These are phyloP conservation scores for Plebejus argus DNA, from an alignment of 2,888 invertebrate genomes.

Conservation along the genomic window DNA sequence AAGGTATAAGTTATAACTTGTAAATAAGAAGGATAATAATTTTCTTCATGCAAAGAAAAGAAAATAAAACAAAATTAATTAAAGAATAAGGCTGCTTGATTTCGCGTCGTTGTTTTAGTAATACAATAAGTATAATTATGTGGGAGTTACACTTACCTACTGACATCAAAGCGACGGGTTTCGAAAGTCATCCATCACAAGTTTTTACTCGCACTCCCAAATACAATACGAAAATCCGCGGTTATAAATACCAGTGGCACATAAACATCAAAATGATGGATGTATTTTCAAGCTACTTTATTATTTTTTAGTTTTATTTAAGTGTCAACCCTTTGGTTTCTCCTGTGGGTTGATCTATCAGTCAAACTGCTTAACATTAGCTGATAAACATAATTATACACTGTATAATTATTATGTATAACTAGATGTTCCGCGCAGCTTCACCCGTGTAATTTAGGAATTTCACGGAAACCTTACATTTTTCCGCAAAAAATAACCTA, in stretches of 20 bases:
- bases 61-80: neutral
- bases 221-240: neutral
- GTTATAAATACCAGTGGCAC: slow-evolving; percentile 6
- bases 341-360: no score
- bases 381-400: no score
- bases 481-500: no score
- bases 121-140: slow-evolving; percentile 4
- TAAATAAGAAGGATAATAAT: neutral
- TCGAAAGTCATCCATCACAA: slow-evolving; percentile 23
- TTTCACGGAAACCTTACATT: no score
- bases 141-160: slow-evolving; percentile 28
- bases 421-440: no score
- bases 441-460: no score
- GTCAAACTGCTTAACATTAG: no score
- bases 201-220: slow-evolving; percentile 9
- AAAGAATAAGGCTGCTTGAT: neutral
- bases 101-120: slow-evolving; percentile 3
- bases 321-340: no score
- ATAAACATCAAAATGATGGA: neutral
- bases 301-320: no score
- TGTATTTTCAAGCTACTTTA: neutral
- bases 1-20: no score
- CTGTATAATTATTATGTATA: no score
- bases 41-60: neutral
- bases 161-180: slow-evolving; percentile 23